These are phyloP conservation scores for Procambarus clarkii DNA, from an alignment of 1,140 invertebrate genomes.

Conservation along the genomic window DNA sequence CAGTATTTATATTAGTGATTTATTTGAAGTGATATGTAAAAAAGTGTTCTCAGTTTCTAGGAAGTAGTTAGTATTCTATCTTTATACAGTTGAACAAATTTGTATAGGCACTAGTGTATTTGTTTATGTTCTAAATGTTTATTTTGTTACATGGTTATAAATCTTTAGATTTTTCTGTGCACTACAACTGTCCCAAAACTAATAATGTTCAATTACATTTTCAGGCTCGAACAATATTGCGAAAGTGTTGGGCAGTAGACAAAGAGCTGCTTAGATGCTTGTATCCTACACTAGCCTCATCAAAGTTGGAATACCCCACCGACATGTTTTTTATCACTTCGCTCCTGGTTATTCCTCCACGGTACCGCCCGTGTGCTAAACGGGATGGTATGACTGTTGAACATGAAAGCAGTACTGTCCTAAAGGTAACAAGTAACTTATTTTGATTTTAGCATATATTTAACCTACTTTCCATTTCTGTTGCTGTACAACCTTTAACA, in stretches of 20 bases:
- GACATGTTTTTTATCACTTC: conserved; percentile 93
- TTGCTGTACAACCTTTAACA: too few species aligned
- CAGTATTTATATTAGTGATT: too few species aligned
- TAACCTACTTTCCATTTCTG: too few species aligned
- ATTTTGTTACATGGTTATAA: too few species aligned
- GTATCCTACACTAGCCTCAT: conserved; percentile 83
- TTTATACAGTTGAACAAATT: too few species aligned
- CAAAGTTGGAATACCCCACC: conserved; percentile 81
- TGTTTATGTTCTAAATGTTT: too few species aligned
- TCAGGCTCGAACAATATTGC: conserved; percentile 82
- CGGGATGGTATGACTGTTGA: conserved; percentile 57
- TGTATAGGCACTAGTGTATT: too few species aligned
- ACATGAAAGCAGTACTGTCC: conserved; percentile 59
- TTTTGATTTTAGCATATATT: too few species aligned
- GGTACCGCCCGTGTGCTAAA: conserved; percentile 83
- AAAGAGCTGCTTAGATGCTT: conserved; percentile 83
- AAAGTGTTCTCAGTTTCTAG: too few species aligned
- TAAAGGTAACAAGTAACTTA: conserved; percentile 46
- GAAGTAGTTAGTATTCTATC: too few species aligned
- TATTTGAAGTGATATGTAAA: too few species aligned
- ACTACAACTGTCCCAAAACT: neutral
- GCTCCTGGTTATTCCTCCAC: conserved; percentile 90
- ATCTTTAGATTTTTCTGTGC: too few species aligned
- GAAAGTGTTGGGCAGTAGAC: conserved; percentile 87
- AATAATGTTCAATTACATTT: conserved; percentile 52